phyloP scores from a whole-genome alignment of 2,888 invertebrate genomes.

The Heliconius sara region DNA sequence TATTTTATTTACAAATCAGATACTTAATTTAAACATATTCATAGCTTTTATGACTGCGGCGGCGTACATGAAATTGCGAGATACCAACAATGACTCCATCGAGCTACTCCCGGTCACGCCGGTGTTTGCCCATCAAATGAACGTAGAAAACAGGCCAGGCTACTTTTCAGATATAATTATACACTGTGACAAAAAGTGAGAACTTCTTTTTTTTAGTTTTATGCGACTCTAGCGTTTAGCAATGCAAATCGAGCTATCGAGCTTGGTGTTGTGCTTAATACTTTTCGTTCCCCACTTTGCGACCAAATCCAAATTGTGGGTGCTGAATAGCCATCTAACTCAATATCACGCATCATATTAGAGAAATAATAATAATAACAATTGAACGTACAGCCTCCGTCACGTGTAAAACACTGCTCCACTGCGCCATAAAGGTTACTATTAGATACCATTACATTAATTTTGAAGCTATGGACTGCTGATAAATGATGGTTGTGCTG shows the following conservation, averaged over 20 bases:
- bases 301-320: background rate
- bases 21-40: background rate
- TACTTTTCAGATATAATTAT: conserved; percentile 86
- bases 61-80: conserved; percentile 79
- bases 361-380: no score
- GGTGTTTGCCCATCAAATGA: conserved; percentile 83
- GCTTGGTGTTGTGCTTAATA: background rate
- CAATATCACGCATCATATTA: background rate
- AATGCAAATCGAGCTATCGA: background rate
- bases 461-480: no score
- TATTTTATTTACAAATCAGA: background rate
- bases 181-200: conserved; percentile 84
- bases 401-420: no score
- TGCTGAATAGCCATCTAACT: background rate
- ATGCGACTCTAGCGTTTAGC: background rate
- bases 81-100: conserved; percentile 65
- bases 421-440: no score
- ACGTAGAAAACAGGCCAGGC: conserved; percentile 79
- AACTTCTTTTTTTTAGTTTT: background rate
- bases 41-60: conserved; percentile 85
- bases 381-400: no score
- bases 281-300: background rate
- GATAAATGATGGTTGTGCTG: no score
- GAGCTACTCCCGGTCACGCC: conserved; percentile 85
- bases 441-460: no score